Percentiles rank a stretch among this genome's conserved stretches.
Evolutionary conservation across 2,888 invertebrate genomes (phyloP).

Genomic region (Lasioglossum zephyrum): DNA sequence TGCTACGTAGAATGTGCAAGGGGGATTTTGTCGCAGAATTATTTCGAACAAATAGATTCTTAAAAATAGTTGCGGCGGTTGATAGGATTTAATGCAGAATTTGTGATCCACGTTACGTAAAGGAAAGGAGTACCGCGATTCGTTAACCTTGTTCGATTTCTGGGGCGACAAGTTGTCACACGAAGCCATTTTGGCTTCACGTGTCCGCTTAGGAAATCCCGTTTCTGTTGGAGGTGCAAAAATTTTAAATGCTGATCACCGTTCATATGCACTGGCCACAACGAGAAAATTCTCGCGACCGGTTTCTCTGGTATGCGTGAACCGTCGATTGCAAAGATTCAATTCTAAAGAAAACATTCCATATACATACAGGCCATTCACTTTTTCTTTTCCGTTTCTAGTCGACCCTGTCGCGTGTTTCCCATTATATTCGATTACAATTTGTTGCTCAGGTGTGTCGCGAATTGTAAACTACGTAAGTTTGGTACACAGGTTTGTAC

Average conservation of each 20-base stretch:
- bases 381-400: conserved; percentile 30
- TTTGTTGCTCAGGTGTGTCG: neutral
- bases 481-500: neutral
- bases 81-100: neutral
- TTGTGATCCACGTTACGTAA: conserved; percentile 22
- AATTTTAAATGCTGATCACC: conserved; percentile 33
- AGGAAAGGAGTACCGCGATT: conserved; percentile 30
- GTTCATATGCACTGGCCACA: conserved; percentile 22
- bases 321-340: conserved; percentile 58
- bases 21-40: neutral
- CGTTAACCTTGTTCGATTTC: conserved; percentile 55
- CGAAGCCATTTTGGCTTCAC: conserved; percentile 29
- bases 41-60: neutral
- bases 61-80: neutral
- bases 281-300: conserved; percentile 57
- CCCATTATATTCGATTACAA: conserved; percentile 14
- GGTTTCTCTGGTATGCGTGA: conserved; percentile 59
- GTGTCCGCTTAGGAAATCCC: conserved; percentile 46
- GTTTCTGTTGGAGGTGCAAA: conserved; percentile 33
- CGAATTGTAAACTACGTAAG: neutral
- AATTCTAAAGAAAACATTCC: conserved; percentile 63
- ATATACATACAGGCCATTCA: conserved; percentile 59
- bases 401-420: conserved; percentile 17
- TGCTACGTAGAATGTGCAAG: neutral
- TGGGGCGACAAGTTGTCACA: conserved; percentile 49